Percentiles rank a stretch among this genome's conserved stretches.
Evolutionary conservation across 2,888 invertebrate genomes (phyloP).

Genomic region (Drosophila infuscata): DNA sequence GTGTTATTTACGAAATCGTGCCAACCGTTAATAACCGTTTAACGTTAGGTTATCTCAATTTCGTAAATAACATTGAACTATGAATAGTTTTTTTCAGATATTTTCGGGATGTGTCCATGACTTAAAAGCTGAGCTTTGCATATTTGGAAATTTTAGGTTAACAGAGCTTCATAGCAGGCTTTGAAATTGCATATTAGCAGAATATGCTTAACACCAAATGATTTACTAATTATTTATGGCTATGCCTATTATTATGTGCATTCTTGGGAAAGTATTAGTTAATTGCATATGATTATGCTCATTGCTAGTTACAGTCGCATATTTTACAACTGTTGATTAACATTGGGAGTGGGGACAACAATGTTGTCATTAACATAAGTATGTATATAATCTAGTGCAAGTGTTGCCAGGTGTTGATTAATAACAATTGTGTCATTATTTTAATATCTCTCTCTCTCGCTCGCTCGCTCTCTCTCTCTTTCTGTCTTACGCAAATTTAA

Average conservation of each 20-base stretch:
- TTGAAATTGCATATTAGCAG: not conserved
- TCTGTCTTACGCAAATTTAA: not conserved
- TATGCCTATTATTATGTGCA: too few species aligned
- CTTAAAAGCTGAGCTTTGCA: not conserved
- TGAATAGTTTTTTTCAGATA: not conserved
- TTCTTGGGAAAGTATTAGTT: too few species aligned
- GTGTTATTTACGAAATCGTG: not conserved
- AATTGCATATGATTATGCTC: too few species aligned
- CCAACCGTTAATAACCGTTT: not conserved
- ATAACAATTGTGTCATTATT: slow-evolving; percentile 15
- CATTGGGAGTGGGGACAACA: not conserved
- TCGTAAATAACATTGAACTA: not conserved
- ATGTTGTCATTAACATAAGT: not conserved
- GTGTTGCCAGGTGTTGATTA: slow-evolving; percentile 1
- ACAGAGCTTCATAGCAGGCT: not conserved
- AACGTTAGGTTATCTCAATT: not conserved
- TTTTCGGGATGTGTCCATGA: not conserved
- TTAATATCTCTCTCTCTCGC: not conserved
- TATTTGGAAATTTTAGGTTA: not conserved
- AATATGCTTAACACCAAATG: not conserved
- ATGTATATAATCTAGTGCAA: not conserved
- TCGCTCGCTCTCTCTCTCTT: not conserved
- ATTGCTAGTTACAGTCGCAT: not conserved
- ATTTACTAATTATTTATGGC: not conserved
- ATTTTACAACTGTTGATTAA: not conserved